Percentiles rank a stretch among this genome's conserved stretches.
These are phyloP conservation scores for Steinernema carpocapsae DNA, from an alignment of 2,888 invertebrate genomes.

Conservation along the genomic window DNA sequence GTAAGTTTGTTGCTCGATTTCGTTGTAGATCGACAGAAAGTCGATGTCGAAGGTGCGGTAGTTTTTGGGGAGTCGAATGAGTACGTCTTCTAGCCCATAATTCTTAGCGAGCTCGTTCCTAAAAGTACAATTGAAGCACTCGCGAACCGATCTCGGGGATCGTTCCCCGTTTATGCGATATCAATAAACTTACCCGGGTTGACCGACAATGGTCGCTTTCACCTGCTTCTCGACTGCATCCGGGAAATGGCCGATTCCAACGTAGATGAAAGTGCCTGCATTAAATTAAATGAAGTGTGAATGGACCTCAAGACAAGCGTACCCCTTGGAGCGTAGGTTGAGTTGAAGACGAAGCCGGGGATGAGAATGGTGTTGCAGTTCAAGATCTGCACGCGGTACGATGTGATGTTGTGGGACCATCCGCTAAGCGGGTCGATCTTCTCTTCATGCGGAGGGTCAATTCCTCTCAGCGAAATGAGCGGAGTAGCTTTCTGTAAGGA, in stretches of 20 bases:
- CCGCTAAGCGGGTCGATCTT: constrained; percentile 50
- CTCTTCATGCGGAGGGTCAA: constrained; percentile 56
- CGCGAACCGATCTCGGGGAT: not conserved
- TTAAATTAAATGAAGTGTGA: not conserved
- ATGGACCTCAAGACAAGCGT: constrained; percentile 17
- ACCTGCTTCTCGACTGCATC: constrained; percentile 52
- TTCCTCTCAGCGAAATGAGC: constrained; percentile 45
- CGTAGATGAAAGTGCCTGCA: constrained; percentile 57
- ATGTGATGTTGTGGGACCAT: constrained; percentile 55
- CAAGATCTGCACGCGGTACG: constrained; percentile 52
- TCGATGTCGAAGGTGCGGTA: constrained; percentile 63
- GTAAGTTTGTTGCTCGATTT: constrained; percentile 49
- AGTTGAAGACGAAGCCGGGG: constrained; percentile 50
- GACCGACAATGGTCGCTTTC: constrained; percentile 50
- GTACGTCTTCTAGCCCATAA: constrained; percentile 54
- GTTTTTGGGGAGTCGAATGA: constrained; percentile 52
- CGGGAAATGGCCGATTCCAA: constrained; percentile 60
- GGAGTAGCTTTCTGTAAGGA: constrained; percentile 47
- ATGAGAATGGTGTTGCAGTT: constrained; percentile 63
- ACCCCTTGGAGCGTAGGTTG: constrained; percentile 5
- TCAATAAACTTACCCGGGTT: constrained; percentile 40
- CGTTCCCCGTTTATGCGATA: too few species aligned
- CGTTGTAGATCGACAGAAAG: constrained; percentile 57
- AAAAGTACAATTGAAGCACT: constrained; percentile 34
- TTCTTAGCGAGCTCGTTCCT: constrained; percentile 51